Base-by-base conservation (phyloP, 2,113 vertebrate genomes). In the Alethe diademata region DNA sequence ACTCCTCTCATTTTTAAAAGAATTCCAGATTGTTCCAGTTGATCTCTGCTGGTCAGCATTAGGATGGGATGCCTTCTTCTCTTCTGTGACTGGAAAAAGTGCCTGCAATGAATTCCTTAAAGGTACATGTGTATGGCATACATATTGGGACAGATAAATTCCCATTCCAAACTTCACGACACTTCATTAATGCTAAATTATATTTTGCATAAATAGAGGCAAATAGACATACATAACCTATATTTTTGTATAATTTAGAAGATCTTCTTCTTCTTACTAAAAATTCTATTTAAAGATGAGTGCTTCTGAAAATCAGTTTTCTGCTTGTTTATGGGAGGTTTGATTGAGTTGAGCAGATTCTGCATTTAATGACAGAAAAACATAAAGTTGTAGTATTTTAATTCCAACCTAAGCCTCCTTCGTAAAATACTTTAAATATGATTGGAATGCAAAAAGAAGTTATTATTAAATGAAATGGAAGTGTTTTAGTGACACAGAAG, bases 391-490 rank as follows among this genome's bases (percentile, higher is more conserved):
- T 60, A 93, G 67, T 95, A 95, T 85, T 95, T 92, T 88, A 85
- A 81, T 93, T 95, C 62, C 54, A 48, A 5, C 58, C 31, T 58
- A 69, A 75, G 35, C 29, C 35, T 89, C 22, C 70, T 86, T 69
- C 6, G 18, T 69, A 70, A 78, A 95, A 70, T 88, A 69, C 42
- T 90, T 82, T 35, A 64, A 65, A 78, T 88, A 57, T 23, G 8
- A 73, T 56, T 83, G 26, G 74, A 79, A 84, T 91, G 66, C 26
- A 58, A 57, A 75, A 69, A 24, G 40, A 89, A 72, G 53, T 62
- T 78, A 29, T 14, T 95, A 36, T 67, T 85, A 91, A 91, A 91
- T 90, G n/a, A 82, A 94, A 81, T 93, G 18, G n/a, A 95, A 94
- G 64, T 82, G 26, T 29, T 92, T 81, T 87, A 72, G 36, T 72